These are phyloP conservation scores for Amphipoea oculea DNA, from an alignment of 2,888 invertebrate genomes.

Conservation along the genomic window DNA sequence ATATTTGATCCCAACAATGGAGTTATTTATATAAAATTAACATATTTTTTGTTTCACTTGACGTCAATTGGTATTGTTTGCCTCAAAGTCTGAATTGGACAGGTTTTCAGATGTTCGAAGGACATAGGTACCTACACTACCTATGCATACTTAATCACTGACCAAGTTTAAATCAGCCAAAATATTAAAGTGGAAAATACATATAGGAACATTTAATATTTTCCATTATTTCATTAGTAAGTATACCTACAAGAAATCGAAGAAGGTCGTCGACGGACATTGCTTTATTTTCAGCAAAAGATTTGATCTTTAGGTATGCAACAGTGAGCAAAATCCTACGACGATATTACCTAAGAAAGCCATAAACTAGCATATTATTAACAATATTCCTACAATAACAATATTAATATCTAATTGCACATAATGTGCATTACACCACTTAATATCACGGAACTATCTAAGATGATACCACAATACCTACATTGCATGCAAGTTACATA, in stretches of 20 bases:
- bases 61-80: slow-evolving; percentile 60
- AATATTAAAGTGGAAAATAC: neutral
- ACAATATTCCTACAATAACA: neutral
- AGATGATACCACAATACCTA: slow-evolving; percentile 26
- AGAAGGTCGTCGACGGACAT: neutral
- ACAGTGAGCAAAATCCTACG: neutral
- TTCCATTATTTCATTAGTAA: neutral
- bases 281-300: neutral
- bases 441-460: slow-evolving; percentile 67
- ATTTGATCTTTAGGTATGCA: neutral
- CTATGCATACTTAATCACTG: neutral
- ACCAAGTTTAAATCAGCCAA: neutral
- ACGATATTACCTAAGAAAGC: neutral
- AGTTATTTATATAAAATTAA: slow-evolving; percentile 40
- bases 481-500: slow-evolving; percentile 65
- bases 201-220: neutral
- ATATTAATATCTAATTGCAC: slow-evolving; percentile 8
- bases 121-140: neutral
- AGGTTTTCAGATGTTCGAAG: slow-evolving; percentile 32
- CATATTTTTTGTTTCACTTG: slow-evolving; percentile 57
- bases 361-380: no score
- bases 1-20: slow-evolving; percentile 37
- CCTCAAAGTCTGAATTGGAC: slow-evolving; percentile 60
- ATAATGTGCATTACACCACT: slow-evolving; percentile 57
- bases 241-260: neutral